Conservation (phyloP, 2,888 invertebrate species). For the Cataglyphis rosenhaueri region DNA sequence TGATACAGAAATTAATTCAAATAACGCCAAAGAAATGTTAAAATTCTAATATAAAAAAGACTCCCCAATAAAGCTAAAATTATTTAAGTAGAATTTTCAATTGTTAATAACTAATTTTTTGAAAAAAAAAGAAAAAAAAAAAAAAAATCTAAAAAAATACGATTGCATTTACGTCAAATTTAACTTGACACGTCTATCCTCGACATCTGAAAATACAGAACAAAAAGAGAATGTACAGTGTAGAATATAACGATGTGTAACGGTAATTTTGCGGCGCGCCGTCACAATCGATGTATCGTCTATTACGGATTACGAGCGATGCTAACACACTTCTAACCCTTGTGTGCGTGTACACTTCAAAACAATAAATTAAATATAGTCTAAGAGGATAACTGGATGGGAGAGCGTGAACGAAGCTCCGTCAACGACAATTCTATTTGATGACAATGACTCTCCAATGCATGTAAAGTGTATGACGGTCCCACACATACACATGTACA, state of each 20-base stretch:
- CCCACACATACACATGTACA: constrained; percentile 59
- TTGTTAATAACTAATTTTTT: neutral
- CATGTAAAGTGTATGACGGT: constrained; percentile 54
- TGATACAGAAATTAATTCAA: constrained; percentile 25
- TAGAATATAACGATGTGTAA: constrained; percentile 69
- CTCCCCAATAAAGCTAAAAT: neutral
- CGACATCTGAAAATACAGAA: constrained; percentile 28
- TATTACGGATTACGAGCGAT: constrained; percentile 45
- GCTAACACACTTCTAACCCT: constrained; percentile 48
- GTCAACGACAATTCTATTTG: constrained; percentile 54
- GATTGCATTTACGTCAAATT: neutral
- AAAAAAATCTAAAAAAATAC: neutral
- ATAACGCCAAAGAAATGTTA: neutral
- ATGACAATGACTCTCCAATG: constrained; percentile 54
- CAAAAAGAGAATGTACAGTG: constrained; percentile 67
- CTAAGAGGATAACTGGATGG: constrained; percentile 65
- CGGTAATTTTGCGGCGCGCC: constrained; percentile 18
- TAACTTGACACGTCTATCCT: constrained; percentile 21
- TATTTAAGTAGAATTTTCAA: neutral
- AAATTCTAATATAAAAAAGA: neutral
- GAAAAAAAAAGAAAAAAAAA: too few species aligned
- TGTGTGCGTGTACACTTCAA: constrained; percentile 58
- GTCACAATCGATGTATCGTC: constrained; percentile 56
- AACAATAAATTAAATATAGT: constrained; percentile 61
- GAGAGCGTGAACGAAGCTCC: constrained; percentile 51